Evolutionary conservation across 2,113 vertebrate genomes (phyloP), one percentile per base, ranked within the genome.

Genomic region (Pseudorasbora parva): DNA sequence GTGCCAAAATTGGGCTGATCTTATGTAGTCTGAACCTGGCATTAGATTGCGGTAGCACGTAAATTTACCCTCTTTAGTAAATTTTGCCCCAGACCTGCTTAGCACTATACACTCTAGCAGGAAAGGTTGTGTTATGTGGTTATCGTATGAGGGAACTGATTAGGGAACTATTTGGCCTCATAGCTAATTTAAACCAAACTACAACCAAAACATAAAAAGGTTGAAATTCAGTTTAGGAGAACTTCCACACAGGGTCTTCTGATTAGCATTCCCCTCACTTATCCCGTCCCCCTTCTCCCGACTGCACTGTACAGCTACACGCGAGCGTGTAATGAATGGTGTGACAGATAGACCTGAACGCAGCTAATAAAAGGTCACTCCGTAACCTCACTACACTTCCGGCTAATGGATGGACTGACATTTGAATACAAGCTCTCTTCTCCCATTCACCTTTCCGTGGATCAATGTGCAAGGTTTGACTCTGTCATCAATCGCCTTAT

Each of bases 331-430:
- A 85, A 86, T 88, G 81, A 88, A 85, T 83, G 77, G 60, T 30
- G 71, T 83, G 84, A 88, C 78, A 83, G 77, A 78, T 76, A 74
- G 87, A 85, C 69, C 72, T 54, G 78, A 75, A 75, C 47, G 71
- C 59, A 82, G 82, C 71, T 62, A 83, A 83, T 82, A 82, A 86
- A 86, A 86, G 87, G 87, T 88, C 87, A 88, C 5, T 66, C n/a
- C 45, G 51, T 69, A 86, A 82, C 82, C 75, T 82, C 84, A 66
- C 45, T 66, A 79, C 64, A 79, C 23, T 69, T 69, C 19, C 45
- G 64, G 43, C 84, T 88, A 88, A 88, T 78, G 87, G 87, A 82
- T 81, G 82, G 79, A 72, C 77, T 88, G 84, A 84, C 84, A 88
- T 88, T 88, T 88, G 82, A 83, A 86, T 82, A 81, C 72, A 81